Percentiles rank a stretch among this genome's conserved stretches.
Conservation (phyloP, 2,113 vertebrate species). For the Pachycephala philippinensis region DNA sequence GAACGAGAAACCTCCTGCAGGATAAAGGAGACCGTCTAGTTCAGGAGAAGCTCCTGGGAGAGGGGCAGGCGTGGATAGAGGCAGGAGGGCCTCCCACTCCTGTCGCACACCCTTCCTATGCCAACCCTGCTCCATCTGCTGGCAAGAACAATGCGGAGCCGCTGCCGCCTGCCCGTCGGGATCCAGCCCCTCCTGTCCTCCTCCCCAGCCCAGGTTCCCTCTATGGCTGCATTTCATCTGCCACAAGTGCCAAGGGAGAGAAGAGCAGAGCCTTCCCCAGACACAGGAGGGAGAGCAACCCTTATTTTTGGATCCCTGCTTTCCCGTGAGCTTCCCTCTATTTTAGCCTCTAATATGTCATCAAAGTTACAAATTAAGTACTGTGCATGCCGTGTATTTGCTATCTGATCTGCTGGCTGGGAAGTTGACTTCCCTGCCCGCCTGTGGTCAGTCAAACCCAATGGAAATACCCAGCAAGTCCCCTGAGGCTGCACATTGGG, state of each 20-base stretch:
- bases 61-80: background rate
- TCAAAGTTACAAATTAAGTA: background rate
- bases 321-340: background rate
- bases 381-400: accelerated
- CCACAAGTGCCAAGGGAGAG: background rate
- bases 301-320: background rate
- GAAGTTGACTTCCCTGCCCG: background rate
- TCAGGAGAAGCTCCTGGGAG: background rate
- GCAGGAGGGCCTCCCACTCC: background rate
- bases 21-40: background rate
- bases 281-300: background rate
- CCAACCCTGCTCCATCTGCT: constrained; percentile 50
- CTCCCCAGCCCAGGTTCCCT: background rate
- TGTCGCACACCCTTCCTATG: background rate
- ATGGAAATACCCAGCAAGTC: background rate
- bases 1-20: background rate
- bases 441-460: background rate
- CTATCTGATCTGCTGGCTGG: background rate
- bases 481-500: background rate
- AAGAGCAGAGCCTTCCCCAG: background rate
- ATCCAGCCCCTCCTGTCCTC: background rate
- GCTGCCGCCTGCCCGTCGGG: accelerated
- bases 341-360: background rate
- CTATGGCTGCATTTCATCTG: background rate
- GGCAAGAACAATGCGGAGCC: background rate